Evolutionary conservation across 2,797 vertebrate genomes (phyloP).

Genomic region (Crocodylus rhombifer): DNA sequence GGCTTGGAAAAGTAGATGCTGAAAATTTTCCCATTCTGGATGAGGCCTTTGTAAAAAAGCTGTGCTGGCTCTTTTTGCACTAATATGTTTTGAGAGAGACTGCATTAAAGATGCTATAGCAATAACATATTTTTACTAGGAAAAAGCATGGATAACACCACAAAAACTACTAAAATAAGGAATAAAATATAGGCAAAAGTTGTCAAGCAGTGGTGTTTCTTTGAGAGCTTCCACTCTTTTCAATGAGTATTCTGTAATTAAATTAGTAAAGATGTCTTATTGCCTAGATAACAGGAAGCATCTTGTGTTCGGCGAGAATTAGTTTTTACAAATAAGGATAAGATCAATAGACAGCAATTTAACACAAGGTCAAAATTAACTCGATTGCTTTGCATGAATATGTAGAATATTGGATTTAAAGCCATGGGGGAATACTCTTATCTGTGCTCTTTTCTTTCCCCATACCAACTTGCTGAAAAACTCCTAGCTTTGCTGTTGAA

Average conservation of each 20-base stretch:
- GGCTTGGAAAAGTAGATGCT: neutral
- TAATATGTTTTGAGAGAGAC: fast-evolving
- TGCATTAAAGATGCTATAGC: fast-evolving
- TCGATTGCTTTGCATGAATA: fast-evolving
- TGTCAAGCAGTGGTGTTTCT: neutral
- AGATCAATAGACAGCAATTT: neutral
- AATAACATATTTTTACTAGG: neutral
- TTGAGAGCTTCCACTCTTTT: neutral
- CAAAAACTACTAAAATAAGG: neutral
- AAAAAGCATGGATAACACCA: neutral
- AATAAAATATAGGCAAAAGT: neutral
- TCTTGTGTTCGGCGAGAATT: neutral
- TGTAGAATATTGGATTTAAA: fast-evolving
- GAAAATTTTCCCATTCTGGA: neutral
- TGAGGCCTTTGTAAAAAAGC: neutral
- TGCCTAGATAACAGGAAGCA: neutral
- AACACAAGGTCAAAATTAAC: neutral
- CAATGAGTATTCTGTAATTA: neutral
- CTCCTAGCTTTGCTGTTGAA: neutral
- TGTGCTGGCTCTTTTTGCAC: fast-evolving
- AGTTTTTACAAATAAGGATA: neutral
- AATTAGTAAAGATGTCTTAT: neutral
- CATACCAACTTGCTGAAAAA: neutral
- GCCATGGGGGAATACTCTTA: neutral
- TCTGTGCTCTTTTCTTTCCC: fast-evolving